These are phyloP conservation scores for Parasteatoda lunata DNA, from an alignment of 2,888 invertebrate species.

Conservation along the genomic window DNA sequence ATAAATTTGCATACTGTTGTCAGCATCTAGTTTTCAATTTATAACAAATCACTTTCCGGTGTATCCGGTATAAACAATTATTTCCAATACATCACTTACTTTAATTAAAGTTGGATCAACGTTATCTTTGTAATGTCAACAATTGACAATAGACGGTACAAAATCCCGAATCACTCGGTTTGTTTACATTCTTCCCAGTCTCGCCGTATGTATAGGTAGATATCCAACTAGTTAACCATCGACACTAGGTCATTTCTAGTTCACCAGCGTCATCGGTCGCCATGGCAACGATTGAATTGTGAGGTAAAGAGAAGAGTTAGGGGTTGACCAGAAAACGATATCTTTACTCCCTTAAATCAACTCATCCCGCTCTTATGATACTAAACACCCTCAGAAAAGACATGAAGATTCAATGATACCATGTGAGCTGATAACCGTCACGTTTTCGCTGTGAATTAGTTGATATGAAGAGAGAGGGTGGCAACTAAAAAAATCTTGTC, in stretches of 20 bases:
- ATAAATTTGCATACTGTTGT: too few relatives aligned
- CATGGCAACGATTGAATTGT: conserved; percentile 15
- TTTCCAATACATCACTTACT: not conserved
- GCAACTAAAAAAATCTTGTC: too few relatives aligned
- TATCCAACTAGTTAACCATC: conserved; percentile 24
- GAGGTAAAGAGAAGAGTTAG: not conserved
- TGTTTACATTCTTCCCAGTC: conserved; percentile 26
- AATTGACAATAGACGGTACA: not conserved
- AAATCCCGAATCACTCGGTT: conserved; percentile 15
- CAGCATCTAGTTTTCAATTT: too few relatives aligned
- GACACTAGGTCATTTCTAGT: conserved; percentile 22
- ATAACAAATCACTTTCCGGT: too few relatives aligned
- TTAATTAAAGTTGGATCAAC: not conserved
- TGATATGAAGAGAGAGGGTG: too few relatives aligned
- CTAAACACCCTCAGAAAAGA: conserved; percentile 6
- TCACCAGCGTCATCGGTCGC: conserved; percentile 31
- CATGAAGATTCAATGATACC: too few relatives aligned
- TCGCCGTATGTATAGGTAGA: conserved; percentile 17
- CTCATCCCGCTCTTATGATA: not conserved
- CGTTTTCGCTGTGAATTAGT: too few relatives aligned
- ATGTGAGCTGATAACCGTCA: too few relatives aligned
- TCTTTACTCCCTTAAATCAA: conserved; percentile 16
- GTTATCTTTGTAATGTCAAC: not conserved
- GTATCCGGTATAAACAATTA: not conserved
- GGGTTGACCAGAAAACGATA: conserved; percentile 4